Base-by-base conservation (phyloP, 2,113 vertebrate genomes). In the Barbus barbus region DNA sequence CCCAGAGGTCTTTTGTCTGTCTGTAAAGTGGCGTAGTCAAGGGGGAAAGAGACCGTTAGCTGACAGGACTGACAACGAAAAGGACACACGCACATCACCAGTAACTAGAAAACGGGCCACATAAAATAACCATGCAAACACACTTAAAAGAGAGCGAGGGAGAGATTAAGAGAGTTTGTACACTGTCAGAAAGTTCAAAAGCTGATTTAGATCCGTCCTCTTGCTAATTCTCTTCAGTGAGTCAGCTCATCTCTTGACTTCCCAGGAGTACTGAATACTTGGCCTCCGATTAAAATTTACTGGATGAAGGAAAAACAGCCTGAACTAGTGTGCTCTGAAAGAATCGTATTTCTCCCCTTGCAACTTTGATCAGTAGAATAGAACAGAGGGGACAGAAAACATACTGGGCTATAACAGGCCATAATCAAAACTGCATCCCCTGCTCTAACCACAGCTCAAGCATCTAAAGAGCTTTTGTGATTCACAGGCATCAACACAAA, bases 1-100 rank as follows among this genome's bases (percentile, higher is more conserved):
- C 86, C 83, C 77, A 71, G 73, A 83, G 87, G 76, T 74, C 63
- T 83, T 89, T 85, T 91, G 78, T 81, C 60, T 83, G 85, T 63
- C 82, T 60, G 38, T 22, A 81, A 74, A 89, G 81, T 41, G 71
- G 9, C 14, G 71, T 71, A 60, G 31, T 38, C 41, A 81, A 22
- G 81, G 48, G 85, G 71, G 51, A 89, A 63, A 77, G 63, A 76
- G 46, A 36, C 53, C 86, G 79, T 53, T 79, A 44, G 72, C 80
- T 60, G 82, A 84, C 84, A 88, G 81, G 87, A 33, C 33, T 61
- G 67, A 87, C 81, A 84, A 78, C 9, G 5, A 38, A 63, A 36
- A 72, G 38, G 76, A 80, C 18, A 7, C 41, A 69, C 36, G 28
- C 60, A 48, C 16, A 28, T 1, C 4, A 22, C 2, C 13, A 44